These are phyloP conservation scores for Montipora capitata DNA, from an alignment of 92 coral and sea anemone species.

Conservation along the genomic window DNA sequence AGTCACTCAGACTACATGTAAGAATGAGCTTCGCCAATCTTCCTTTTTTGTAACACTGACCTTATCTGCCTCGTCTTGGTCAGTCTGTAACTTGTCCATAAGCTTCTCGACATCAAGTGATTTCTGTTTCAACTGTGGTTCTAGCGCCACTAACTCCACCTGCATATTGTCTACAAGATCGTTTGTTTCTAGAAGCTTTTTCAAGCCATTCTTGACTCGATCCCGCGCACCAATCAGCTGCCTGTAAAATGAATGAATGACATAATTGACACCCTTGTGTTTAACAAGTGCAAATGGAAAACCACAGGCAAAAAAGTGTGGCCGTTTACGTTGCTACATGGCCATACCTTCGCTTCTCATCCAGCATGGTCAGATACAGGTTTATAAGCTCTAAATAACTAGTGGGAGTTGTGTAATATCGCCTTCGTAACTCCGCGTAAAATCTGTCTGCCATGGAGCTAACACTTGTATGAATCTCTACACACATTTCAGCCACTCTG, in stretches of 20 bases:
- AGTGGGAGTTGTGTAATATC: slow-evolving; percentile 99
- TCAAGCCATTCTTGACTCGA: slow-evolving; percentile 96
- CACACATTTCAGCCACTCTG: slow-evolving; percentile 98
- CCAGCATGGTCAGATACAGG: slow-evolving; percentile 94
- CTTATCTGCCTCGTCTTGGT: slow-evolving; percentile 98
- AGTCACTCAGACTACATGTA: too few species aligned
- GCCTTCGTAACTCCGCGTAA: slow-evolving; percentile 92
- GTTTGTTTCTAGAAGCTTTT: slow-evolving; percentile 96
- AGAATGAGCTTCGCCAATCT: not conserved
- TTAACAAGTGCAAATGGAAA: too few species aligned
- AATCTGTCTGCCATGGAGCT: slow-evolving; percentile 96
- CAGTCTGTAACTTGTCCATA: slow-evolving; percentile 98
- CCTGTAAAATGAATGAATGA: slow-evolving; percentile 51
- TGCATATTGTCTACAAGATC: slow-evolving; percentile 99
- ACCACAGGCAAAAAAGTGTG: too few species aligned
- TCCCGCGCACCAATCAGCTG: slow-evolving; percentile 98
- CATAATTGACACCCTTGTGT: not conserved
- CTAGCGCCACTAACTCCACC: slow-evolving; percentile 95
- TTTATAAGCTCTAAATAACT: slow-evolving; percentile 98
- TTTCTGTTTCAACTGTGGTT: slow-evolving; percentile 95
- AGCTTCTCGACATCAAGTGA: slow-evolving; percentile 98
- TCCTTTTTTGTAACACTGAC: slow-evolving; percentile 33
- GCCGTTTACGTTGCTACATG: too few species aligned
- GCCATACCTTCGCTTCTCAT: slow-evolving; percentile 93
- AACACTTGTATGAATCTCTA: slow-evolving; percentile 95